Evolutionary conservation across 2,797 vertebrate species (phyloP).

Genomic region (Parauchenoglanis punctatus): DNA sequence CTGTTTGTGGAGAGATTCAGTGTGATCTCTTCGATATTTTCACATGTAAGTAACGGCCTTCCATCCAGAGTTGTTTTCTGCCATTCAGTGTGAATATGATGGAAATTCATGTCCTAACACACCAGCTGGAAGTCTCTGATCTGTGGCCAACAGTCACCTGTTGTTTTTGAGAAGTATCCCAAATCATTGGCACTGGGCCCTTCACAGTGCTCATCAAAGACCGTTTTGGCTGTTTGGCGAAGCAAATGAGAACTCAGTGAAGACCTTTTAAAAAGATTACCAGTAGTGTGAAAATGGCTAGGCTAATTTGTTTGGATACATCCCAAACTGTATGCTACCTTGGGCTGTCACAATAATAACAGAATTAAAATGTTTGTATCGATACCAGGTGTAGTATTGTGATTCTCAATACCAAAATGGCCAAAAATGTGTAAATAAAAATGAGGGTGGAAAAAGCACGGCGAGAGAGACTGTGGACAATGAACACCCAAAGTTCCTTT

Average conservation of each 20-base stretch:
- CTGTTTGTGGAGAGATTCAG: neutral
- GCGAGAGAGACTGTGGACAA: neutral
- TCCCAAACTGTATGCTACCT: neutral
- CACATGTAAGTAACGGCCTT: neutral
- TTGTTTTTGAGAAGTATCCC: neutral
- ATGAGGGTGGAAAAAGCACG: neutral
- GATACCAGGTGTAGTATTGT: neutral
- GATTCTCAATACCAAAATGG: neutral
- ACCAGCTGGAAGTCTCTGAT: neutral
- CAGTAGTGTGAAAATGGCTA: neutral
- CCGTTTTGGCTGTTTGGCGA: neutral
- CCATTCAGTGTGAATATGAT: neutral
- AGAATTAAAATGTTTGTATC: neutral
- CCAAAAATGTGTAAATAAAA: neutral
- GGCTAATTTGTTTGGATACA: neutral
- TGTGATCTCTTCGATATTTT: neutral
- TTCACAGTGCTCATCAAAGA: neutral
- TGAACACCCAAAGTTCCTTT: neutral
- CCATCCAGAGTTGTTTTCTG: neutral
- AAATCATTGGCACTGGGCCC: neutral
- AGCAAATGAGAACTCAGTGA: neutral
- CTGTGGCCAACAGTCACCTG: conserved; percentile 1
- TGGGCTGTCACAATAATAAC: neutral
- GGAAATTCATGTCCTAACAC: neutral
- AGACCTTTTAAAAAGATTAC: neutral